Evolutionary conservation across 92 coral and sea anemone species (phyloP).

Genomic region (Ricordea florida): DNA sequence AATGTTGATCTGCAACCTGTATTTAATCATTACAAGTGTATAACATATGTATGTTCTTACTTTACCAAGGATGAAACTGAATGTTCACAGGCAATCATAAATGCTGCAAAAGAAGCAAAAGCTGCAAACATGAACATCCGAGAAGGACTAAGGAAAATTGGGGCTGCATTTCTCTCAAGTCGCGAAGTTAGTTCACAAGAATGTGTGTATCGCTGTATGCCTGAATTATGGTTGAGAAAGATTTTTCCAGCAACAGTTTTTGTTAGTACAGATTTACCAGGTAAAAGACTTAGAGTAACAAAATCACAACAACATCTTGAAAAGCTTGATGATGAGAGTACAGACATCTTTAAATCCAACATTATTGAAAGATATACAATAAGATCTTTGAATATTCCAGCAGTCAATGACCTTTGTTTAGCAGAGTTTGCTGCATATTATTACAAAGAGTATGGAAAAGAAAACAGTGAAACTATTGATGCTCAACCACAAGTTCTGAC

Average conservation of each 20-base stretch:
- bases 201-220: constrained; percentile 68
- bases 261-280: constrained; percentile 64
- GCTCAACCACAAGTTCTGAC: constrained; percentile 52
- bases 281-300: constrained; percentile 63
- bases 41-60: constrained; percentile 54
- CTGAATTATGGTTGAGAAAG: constrained; percentile 72
- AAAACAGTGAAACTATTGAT: constrained; percentile 36
- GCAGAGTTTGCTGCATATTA: constrained; percentile 71
- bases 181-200: constrained; percentile 79
- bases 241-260: constrained; percentile 63
- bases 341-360: constrained; percentile 53
- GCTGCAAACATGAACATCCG: constrained; percentile 17
- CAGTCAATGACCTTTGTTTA: constrained; percentile 27
- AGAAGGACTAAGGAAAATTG: constrained; percentile 49
- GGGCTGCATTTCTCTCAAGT: constrained; percentile 67
- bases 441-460: constrained; percentile 57
- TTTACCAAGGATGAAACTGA: constrained; percentile 53
- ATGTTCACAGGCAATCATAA: constrained; percentile 45
- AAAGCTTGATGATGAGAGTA: constrained; percentile 66
- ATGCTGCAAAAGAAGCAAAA: constrained; percentile 70
- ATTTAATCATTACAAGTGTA: constrained; percentile 52
- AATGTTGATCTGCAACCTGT: constrained; percentile 68
- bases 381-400: too few relatives aligned
- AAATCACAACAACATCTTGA: constrained; percentile 61
- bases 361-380: constrained; percentile 57